A percentile compares a stretch with the other conserved stretches of the same genome.
Conservation (phyloP, 2,888 invertebrate species). For the Andrena trimmerana region DNA sequence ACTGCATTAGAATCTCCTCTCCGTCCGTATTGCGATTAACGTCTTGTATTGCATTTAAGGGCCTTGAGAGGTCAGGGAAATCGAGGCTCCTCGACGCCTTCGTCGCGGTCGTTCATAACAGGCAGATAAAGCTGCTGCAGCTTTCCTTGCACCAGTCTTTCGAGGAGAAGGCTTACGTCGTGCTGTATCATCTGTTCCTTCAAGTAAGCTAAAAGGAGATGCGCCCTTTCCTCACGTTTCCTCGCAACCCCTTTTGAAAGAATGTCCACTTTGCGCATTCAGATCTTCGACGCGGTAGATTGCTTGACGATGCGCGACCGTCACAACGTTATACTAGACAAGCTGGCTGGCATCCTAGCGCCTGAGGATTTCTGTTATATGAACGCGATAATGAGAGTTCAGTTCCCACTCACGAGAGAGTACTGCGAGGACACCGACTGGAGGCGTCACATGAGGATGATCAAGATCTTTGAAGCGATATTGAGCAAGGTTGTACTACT, state of each 20-base stretch:
- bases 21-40: background rate
- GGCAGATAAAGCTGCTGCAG: conserved; percentile 65
- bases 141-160: conserved; percentile 64
- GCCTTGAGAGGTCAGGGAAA: conserved; percentile 87
- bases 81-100: conserved; percentile 87
- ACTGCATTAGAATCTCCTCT: background rate
- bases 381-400: conserved; percentile 86
- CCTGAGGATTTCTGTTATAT: conserved; percentile 86
- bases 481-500: conserved; percentile 78
- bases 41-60: conserved; percentile 73
- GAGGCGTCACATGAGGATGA: conserved; percentile 84
- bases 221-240: background rate
- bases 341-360: conserved; percentile 78
- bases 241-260: too few relatives aligned
- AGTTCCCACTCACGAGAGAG: conserved; percentile 86
- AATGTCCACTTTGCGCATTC: too few relatives aligned
- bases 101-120: conserved; percentile 72
- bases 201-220: conserved; percentile 61
- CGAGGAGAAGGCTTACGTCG: conserved; percentile 64
- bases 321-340: conserved; percentile 84
- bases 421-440: conserved; percentile 83
- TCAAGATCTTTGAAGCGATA: conserved; percentile 84
- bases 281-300: conserved; percentile 65
- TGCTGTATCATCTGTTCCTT: conserved; percentile 69
- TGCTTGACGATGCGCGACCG: conserved; percentile 73